Conservation (phyloP, 2,888 invertebrate species). For the Nycteola revayana region DNA sequence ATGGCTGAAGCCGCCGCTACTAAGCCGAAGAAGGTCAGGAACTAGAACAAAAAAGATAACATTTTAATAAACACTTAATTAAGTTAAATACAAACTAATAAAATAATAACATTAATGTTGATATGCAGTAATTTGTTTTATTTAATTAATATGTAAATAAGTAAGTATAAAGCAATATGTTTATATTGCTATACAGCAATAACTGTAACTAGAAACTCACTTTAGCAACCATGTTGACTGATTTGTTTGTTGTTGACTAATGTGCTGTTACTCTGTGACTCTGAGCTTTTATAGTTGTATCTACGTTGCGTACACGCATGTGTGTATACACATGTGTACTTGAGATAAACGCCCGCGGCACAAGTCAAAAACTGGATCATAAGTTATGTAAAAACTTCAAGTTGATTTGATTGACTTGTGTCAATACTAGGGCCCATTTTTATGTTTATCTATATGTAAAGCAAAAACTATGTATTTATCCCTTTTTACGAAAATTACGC, state of each 20-base stretch:
- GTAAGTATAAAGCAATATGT: too few species aligned
- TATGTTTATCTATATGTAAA: too few species aligned
- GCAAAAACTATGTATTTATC: too few species aligned
- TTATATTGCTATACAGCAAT: slow-evolving; percentile 2
- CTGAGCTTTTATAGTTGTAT: slow-evolving; percentile 57
- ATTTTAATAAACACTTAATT: too few species aligned
- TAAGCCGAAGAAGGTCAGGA: slow-evolving; percentile 45
- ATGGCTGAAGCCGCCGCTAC: slow-evolving; percentile 48
- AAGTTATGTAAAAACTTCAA: slow-evolving; percentile 30
- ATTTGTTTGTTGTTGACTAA: slow-evolving; percentile 50
- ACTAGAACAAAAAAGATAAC: too few species aligned
- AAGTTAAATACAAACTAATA: too few species aligned
- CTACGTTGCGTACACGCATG: slow-evolving; percentile 28
- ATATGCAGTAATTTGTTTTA: too few species aligned
- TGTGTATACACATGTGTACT: slow-evolving; percentile 17
- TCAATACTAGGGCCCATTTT: too few species aligned
- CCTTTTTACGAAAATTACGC: too few species aligned
- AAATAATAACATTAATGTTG: too few species aligned
- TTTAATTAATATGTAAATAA: too few species aligned
- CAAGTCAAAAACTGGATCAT: slow-evolving; percentile 33
- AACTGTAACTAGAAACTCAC: slow-evolving; percentile 51
- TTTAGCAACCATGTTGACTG: slow-evolving; percentile 68
- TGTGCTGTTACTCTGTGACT: slow-evolving; percentile 38
- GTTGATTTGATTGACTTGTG: slow-evolving; percentile 23
- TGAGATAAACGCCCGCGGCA: slow-evolving; percentile 32